Conservation (phyloP, 1,140 invertebrate genomes). For the Nasonia longicornis region DNA sequence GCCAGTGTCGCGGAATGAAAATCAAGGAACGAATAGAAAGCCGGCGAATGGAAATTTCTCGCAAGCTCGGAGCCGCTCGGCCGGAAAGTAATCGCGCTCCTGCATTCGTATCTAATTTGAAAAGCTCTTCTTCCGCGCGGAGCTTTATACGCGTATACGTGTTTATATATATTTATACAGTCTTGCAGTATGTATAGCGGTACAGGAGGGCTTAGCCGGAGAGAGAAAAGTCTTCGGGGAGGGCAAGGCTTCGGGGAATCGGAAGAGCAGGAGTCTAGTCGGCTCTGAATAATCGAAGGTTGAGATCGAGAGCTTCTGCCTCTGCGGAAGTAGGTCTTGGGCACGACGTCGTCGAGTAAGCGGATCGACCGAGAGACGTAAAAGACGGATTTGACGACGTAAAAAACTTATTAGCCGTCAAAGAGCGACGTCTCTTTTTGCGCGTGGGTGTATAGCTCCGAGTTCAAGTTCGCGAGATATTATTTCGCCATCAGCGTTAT, state of each 20-base stretch:
- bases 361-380: background rate
- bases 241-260: background rate
- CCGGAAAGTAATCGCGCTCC: background rate
- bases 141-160: no score
- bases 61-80: background rate
- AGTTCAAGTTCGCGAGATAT: background rate
- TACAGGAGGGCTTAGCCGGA: background rate
- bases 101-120: background rate
- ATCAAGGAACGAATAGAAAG: background rate
- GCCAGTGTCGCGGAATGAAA: background rate
- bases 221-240: background rate
- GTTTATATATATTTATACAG: background rate
- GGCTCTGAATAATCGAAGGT: conserved; percentile 29
- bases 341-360: background rate
- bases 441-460: background rate
- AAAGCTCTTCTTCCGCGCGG: background rate
- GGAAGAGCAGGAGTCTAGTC: background rate
- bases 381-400: background rate
- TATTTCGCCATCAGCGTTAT: no score
- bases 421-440: background rate
- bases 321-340: background rate
- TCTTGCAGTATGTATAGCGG: background rate
- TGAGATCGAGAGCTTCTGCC: background rate
- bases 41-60: background rate
- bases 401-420: conserved; percentile 3